phyloP scores from a whole-genome alignment of 1,140 invertebrate species.

The Notospermus geniculatus region DNA sequence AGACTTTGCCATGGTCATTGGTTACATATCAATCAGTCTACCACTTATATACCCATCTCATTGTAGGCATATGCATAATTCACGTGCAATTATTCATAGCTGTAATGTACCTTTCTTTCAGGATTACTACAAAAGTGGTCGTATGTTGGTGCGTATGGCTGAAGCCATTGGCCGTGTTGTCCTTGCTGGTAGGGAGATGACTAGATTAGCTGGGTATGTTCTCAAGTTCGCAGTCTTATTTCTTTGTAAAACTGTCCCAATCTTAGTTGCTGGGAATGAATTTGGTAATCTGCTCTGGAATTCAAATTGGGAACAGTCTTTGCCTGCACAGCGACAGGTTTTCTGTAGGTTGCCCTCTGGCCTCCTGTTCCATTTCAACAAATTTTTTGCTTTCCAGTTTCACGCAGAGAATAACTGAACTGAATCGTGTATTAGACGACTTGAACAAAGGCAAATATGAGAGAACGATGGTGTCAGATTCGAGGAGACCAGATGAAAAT shows the following conservation, averaged over 20 bases:
- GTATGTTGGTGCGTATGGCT: constrained; percentile 95
- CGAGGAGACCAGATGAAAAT: no score
- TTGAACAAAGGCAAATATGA: constrained; percentile 82
- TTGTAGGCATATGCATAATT: not conserved
- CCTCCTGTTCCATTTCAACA: not conserved
- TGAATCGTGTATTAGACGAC: constrained; percentile 83
- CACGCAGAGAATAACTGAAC: constrained; percentile 85
- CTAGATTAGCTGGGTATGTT: constrained; percentile 76
- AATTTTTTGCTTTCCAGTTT: constrained; percentile 58
- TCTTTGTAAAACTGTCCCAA: no score
- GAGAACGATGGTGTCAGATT: constrained; percentile 74
- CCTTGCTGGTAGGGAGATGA: constrained; percentile 89
- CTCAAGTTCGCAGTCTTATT: not conserved
- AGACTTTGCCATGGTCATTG: constrained; percentile 88
- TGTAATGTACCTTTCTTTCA: constrained; percentile 55
- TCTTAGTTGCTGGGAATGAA: no score
- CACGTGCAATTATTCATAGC: no score
- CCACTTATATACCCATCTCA: constrained; percentile 74
- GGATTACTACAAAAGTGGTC: constrained; percentile 92
- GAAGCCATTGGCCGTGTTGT: constrained; percentile 94
- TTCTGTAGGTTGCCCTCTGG: constrained; percentile 9
- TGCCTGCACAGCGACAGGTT: no score
- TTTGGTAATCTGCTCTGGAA: not conserved
- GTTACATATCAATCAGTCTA: constrained; percentile 87
- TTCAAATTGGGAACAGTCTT: not conserved